phyloP scores from a whole-genome alignment of 2,797 vertebrate species.

The Strix occidentalis region DNA sequence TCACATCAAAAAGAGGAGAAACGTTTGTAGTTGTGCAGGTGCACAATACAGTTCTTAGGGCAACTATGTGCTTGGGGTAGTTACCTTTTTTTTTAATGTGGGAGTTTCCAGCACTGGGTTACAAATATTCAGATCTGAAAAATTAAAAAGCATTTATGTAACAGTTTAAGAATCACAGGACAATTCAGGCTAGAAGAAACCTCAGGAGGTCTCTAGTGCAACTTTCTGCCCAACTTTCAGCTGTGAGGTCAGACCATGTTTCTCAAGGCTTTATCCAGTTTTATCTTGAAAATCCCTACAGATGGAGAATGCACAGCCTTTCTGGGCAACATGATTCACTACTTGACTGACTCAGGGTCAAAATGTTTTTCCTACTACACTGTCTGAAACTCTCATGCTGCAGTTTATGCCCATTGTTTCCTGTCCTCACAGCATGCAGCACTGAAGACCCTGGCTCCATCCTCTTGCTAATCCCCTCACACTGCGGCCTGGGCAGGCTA shows the following conservation, averaged over 20 bases:
- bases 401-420: not conserved
- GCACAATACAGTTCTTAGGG: not conserved
- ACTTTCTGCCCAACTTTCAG: not conserved
- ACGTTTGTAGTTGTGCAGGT: not conserved
- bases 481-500: not conserved
- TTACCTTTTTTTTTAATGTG: not conserved
- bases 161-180: not conserved
- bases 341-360: not conserved
- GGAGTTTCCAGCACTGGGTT: not conserved
- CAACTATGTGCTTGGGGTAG: not conserved
- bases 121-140: not conserved
- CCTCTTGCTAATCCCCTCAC: rapidly evolving
- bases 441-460: not conserved
- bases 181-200: not conserved
- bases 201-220: not conserved
- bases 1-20: not conserved
- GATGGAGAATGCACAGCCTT: not conserved
- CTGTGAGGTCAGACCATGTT: not conserved
- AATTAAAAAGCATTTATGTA: not conserved
- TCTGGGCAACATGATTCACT: not conserved
- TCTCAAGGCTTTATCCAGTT: not conserved
- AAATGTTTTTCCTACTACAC: not conserved
- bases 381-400: not conserved
- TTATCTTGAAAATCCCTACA: not conserved
- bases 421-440: not conserved